phyloP scores from a whole-genome alignment of 2,113 vertebrate genomes.

The cattle (Bos taurus) region DNA sequence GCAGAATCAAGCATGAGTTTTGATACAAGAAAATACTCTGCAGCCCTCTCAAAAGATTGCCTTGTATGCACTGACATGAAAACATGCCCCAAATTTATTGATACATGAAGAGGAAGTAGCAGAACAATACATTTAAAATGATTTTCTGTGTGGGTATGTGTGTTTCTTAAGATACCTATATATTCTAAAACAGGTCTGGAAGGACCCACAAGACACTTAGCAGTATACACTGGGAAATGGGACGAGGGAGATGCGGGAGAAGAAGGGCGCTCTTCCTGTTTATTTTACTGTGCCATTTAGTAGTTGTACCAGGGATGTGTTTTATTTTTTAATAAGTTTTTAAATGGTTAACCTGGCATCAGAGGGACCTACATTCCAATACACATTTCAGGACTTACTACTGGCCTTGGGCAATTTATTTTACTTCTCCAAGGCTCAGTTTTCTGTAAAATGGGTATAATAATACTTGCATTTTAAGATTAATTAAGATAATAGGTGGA shows the following conservation, averaged over 20 bases:
- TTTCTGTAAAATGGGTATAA: not conserved
- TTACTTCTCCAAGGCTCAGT: not conserved
- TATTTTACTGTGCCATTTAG: not conserved
- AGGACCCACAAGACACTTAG: not conserved
- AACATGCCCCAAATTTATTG: not conserved
- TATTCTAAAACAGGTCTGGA: not conserved
- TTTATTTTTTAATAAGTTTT: not conserved
- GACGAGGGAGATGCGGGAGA: not conserved
- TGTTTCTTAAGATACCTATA: not conserved
- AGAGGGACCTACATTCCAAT: not conserved
- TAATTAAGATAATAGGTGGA: not conserved
- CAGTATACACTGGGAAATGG: not conserved
- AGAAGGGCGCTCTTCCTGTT: not conserved
- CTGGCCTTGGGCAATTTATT: not conserved
- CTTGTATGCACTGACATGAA: not conserved
- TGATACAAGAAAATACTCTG: not conserved
- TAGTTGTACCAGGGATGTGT: not conserved
- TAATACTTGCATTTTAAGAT: not conserved
- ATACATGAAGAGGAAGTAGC: not conserved
- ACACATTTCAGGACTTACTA: not conserved
- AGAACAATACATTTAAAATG: not conserved
- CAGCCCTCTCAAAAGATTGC: not conserved
- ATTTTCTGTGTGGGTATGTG: not conserved
- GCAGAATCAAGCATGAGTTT: not conserved
- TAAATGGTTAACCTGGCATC: not conserved